Percentiles rank a stretch among this genome's conserved stretches.
Conservation (phyloP, 2,113 vertebrate genomes). For the Baryphthengus martii region DNA sequence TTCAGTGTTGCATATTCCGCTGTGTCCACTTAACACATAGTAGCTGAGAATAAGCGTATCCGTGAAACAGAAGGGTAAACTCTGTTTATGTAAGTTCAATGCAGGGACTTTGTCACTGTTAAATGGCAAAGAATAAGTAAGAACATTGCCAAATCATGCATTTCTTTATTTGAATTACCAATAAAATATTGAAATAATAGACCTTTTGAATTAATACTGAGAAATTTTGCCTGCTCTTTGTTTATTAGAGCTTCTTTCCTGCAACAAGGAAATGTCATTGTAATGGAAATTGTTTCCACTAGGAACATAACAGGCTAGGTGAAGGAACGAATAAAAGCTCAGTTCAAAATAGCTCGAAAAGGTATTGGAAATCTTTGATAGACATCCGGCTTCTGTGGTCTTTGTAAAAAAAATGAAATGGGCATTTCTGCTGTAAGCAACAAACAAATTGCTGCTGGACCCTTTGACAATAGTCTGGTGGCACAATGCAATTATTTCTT, state of each 20-base stretch:
- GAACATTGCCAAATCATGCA: neutral
- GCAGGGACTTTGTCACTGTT: neutral
- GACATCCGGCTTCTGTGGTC: neutral
- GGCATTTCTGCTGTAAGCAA: neutral
- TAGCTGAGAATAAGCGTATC: neutral
- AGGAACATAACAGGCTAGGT: neutral
- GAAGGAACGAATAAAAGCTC: neutral
- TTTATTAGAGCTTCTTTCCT: neutral
- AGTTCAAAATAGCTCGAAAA: neutral
- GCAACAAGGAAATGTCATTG: neutral
- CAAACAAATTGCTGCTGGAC: neutral
- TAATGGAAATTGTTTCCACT: neutral
- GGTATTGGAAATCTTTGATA: neutral
- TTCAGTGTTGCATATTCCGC: neutral
- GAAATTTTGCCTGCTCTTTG: neutral
- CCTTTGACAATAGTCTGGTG: neutral
- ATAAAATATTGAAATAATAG: neutral
- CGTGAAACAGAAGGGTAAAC: neutral
- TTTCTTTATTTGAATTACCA: neutral
- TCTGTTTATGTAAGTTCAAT: neutral
- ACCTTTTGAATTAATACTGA: neutral
- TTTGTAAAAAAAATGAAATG: neutral
- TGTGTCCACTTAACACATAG: fast-evolving
- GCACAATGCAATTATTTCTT: neutral
- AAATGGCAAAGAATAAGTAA: neutral